Evolutionary conservation across 2,797 vertebrate species (phyloP), one percentile per base, ranked within the genome.

Genomic region (Pteronotus mesoamericanus): DNA sequence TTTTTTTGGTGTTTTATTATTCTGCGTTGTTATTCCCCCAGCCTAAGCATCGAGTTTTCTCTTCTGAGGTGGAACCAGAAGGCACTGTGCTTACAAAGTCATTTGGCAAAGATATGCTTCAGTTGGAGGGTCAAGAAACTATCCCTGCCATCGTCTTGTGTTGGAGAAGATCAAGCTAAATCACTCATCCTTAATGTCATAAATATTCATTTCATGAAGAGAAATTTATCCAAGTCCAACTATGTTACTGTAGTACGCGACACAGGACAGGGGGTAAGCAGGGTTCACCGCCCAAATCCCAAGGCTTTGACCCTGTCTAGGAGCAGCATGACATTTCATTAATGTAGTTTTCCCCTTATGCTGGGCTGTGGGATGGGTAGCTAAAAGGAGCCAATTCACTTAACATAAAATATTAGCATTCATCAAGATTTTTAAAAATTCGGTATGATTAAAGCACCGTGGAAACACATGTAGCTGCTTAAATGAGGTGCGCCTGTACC

Each of bases 321-420:
- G 44, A 71, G 86, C 39, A 5, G 34, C 29, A n/a, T 39, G 61
- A 78, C 51, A 57, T 24, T 78, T 80, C 66, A 59, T 29, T 91
- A 64, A 78, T 39, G 32, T 22, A 12, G 4, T 48, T 75, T 79
- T 59, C 92, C 42, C 34, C 91, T 86, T 92, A 48, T 59, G 57
- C 46, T 86, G 82, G 46, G n/a, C 46, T 77, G 8, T 69, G 4
- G n/a, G 59, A 69, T 75, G 51, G 19, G n/a, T 87, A 85, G 86
- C 85, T 94, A 14, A 24, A 61, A 94, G 89, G 22, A 90, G 83
- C 80, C 8, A 15, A 95, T 95, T 97, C 97, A 93, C 93, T 98
- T 97, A 97, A 98, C 89, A 98, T 97, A 98, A 98, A 95, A 97
- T 93, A 98, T 97, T 97, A 98, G 94, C 96, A 97, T 89, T 97